Evolutionary conservation across 2,797 vertebrate genomes (phyloP), one percentile per base, ranked within the genome.

Genomic region (Anguilla anguilla): DNA sequence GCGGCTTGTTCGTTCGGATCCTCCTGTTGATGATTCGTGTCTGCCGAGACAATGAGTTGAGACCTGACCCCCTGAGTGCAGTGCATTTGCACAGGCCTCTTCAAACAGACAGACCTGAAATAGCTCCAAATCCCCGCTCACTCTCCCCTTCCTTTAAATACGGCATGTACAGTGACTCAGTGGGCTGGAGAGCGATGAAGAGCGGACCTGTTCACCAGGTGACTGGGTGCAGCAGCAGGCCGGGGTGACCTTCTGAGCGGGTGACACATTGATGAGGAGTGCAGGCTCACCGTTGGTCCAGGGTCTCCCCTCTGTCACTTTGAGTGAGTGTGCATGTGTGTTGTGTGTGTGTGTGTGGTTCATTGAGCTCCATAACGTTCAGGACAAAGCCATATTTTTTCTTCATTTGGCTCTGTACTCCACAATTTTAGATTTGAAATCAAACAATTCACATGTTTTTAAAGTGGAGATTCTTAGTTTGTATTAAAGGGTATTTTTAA

Each of bases 1-100:
- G n/a, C 25, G 67, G 13, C 22, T 9, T n/a, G 39, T 19, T n/a
- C 43, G 83, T 53, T 83, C 79, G 83, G n/a, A 67, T 46, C 25
- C 39, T 69, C 43, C 43, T 46, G 35, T 25, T 15, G 43, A 83
- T 59, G 86, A 87, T 64, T 67, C 17, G 35, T 25, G 83, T 57
- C 83, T 39, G 83, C 31, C 17, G 13, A 35, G 31, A 61, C 67
- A 86, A 79, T 86, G 67, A 82, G 25, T 55, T 90, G 64, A 57
- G 91, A 89, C 85, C 87, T 88, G 86, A 93, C 88, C 57, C 88
- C 72, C 22, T 43, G 79, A 61, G 86, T 86, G 53, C 19, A 87
- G 86, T 69, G 19, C 84, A 84, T 86, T 90, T 85, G 89, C 87
- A 90, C 57, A 87, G 77, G 79, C 53, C 0, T 79, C 35, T 43